Evolutionary conservation across 2,888 invertebrate species (phyloP), one percentile per base, ranked within the genome.

Genomic region (Iselma pallidipennis): DNA sequence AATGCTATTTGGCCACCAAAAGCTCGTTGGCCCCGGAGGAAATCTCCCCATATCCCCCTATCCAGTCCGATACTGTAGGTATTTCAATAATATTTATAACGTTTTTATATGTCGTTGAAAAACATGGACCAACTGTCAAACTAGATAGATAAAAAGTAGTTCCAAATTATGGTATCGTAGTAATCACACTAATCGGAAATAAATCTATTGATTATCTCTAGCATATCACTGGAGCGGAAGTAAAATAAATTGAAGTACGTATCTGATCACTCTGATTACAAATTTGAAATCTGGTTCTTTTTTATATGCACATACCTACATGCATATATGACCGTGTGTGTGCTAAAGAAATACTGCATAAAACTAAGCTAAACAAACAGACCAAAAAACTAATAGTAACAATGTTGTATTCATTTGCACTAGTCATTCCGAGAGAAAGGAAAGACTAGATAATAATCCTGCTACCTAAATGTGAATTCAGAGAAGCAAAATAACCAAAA

Each of bases 161-260:
- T 21, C 9, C 10, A 10, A 45, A 21, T 21, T 21, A 2, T 4
- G 10, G 19, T 45, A 45, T 45, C 45, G 16, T 21, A 21, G 4
- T 45, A 45, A 45, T 45, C 45, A 21, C 45, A 21, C 12, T 45
- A 45, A 45, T 45, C 45, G 45, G 45, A 45, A 45, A 45, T 45
- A 45, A 45, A 45, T 45, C 21, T 45, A 45, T 45, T 21, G 45
- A 45, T 45, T 45, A 45, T 45, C 45, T 45, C 16, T 21, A 21
- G 21, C 21, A 21, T 21, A 45, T 45, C 45, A 12, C 45, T 21
- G 45, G 7, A 21, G 45, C 9, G 45, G 45, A 45, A 45, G 10
- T 45, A 45, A 45, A 45, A 45, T 45, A 45, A 45, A 45, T 45
- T 45, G 45, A 21, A 45, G 21, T 21, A 9, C 45, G 21, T 19